Evolutionary conservation across 1,140 invertebrate species (phyloP), one percentile per base, ranked within the genome.

Genomic region (Lepidurus arcticus): DNA sequence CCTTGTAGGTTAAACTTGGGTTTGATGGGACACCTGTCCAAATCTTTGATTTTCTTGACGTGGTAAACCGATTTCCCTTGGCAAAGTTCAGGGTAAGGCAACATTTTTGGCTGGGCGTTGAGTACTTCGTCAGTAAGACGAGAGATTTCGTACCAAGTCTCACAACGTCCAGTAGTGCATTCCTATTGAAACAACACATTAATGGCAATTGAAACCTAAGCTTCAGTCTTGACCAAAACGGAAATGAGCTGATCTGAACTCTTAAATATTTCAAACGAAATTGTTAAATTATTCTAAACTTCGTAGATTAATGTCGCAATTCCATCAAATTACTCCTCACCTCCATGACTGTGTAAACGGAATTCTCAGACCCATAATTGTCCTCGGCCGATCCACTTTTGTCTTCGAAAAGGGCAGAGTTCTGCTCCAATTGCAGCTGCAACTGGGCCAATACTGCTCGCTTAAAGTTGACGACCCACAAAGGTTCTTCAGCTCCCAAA

Each of bases 31-130:
- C 82, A 83, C 42, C 78, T 79, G 76, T 81, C 82, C 53, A 82
- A 82, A 79, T 83, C 82, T 53, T 81, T 76, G 73, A 80, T 78
- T 79, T 83, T 83, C 75, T 79, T 77, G 79, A 83, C 81, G 43
- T 82, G 80, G 78, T 81, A 83, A 76, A 82, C 79, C 42, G 81
- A 79, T 7, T 79, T 73, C 7, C 81, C 78, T 4, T 80, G 47
- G 76, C 82, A 83, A 77, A 82, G 81, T 21, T 81, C 34, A 26
- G 80, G 26, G 53, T 79, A 80, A 78, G 82, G 77, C 21, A 80
- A n/a, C 73, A 80, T 47, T n/a, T 77, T 6, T 5, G 76, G 73
- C 9, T 80, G 34, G 42, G 76, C 26, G 24, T 79, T 65, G 21
- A 80, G 16, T 73, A 74, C 34, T 53, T 77, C 47, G 9, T 78